These are phyloP conservation scores for Myopa tessellatipennis DNA, from an alignment of 2,888 invertebrate species.

Conservation along the genomic window DNA sequence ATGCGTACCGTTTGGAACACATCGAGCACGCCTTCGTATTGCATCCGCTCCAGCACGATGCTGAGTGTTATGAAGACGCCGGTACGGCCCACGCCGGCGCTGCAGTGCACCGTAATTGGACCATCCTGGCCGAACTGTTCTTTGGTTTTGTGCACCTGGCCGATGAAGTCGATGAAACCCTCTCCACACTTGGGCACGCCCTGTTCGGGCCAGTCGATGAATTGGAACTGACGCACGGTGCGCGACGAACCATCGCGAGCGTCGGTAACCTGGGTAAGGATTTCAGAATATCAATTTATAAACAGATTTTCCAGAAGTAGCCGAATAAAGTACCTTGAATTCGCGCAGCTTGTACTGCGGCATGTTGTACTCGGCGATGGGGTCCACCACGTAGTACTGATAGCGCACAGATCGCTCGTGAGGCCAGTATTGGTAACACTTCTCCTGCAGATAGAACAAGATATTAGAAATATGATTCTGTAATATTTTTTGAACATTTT, in stretches of 20 bases:
- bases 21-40: conserved; percentile 98
- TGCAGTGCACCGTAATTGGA: conserved; percentile 98
- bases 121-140: conserved; percentile 99
- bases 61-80: conserved; percentile 98
- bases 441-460: conserved; percentile 76
- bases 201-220: conserved; percentile 96
- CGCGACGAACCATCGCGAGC: conserved; percentile 96
- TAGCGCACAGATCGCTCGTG: conserved; percentile 96
- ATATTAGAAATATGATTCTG: background rate
- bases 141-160: conserved; percentile 99
- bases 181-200: conserved; percentile 98
- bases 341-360: conserved; percentile 98
- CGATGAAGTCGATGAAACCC: conserved; percentile 99
- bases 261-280: conserved; percentile 82
- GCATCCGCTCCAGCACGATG: conserved; percentile 98
- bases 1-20: conserved; percentile 99
- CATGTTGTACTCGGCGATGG: conserved; percentile 99
- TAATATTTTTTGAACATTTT: background rate
- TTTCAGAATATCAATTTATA: background rate
- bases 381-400: conserved; percentile 98
- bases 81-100: conserved; percentile 97
- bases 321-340: conserved; percentile 78
- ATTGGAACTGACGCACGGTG: conserved; percentile 95
- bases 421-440: conserved; percentile 99
- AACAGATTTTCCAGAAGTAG: background rate